phyloP scores from a whole-genome alignment of 2,797 vertebrate genomes.

The Thunnus albacares region DNA sequence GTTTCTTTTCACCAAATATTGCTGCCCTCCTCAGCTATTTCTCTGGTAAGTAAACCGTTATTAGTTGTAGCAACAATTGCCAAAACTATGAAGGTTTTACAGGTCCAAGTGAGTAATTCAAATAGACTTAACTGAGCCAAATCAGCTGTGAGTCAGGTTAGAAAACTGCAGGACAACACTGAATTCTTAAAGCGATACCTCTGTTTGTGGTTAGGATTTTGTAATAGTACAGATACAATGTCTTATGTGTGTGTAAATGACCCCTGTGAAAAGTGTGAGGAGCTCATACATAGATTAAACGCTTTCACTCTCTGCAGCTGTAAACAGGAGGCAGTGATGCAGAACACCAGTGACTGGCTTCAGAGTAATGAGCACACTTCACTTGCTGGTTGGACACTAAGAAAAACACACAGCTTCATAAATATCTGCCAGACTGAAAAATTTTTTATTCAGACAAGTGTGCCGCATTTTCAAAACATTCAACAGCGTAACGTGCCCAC shows the following conservation, averaged over 20 bases:
- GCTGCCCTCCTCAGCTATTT: not conserved
- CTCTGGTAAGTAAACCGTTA: too few species aligned
- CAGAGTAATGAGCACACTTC: conserved; percentile 30
- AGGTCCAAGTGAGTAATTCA: not conserved
- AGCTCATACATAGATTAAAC: conserved; percentile 39
- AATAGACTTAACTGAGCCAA: not conserved
- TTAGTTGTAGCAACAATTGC: too few species aligned
- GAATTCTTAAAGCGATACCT: conserved; percentile 1
- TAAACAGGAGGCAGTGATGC: conserved; percentile 52
- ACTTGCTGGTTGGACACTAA: conserved; percentile 14
- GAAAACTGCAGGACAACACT: not conserved
- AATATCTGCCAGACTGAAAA: conserved; percentile 38
- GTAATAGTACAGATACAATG: not conserved
- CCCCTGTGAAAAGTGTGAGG: conserved; percentile 28
- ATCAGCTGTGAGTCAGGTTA: not conserved
- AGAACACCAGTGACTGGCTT: conserved; percentile 44
- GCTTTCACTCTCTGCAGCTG: conserved; percentile 56
- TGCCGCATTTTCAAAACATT: conserved; percentile 32
- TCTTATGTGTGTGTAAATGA: conserved; percentile 18
- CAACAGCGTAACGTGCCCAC: conserved; percentile 15
- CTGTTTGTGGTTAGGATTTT: conserved; percentile 1
- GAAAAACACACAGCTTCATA: conserved; percentile 32
- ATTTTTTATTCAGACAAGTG: conserved; percentile 61
- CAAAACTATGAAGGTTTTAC: too few species aligned
- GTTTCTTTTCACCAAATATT: not conserved